Evolutionary conservation across 2,113 vertebrate species (phyloP).

Genomic region (Sarotherodon lohbergeri): DNA sequence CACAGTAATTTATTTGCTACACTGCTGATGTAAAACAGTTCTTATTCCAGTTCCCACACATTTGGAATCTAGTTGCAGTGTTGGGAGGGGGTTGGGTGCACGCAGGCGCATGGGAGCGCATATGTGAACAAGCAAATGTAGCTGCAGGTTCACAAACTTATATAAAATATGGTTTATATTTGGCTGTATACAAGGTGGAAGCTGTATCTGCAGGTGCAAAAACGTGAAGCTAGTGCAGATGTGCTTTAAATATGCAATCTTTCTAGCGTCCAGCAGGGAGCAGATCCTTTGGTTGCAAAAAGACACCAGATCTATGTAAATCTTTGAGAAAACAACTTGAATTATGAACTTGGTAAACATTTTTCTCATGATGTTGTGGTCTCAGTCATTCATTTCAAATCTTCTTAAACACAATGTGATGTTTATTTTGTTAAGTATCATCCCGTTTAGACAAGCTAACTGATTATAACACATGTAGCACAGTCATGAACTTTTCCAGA

Average conservation of each 20-base stretch:
- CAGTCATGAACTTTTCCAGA: neutral
- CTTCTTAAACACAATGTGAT: neutral
- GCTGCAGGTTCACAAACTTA: neutral
- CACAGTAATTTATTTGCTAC: neutral
- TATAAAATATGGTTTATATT: neutral
- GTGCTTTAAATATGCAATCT: neutral
- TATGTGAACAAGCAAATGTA: neutral
- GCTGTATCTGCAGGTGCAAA: neutral
- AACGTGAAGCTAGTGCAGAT: neutral
- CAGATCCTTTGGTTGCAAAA: neutral
- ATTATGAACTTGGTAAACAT: neutral
- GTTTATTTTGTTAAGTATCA: neutral
- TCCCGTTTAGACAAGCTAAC: neutral
- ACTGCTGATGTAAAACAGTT: neutral
- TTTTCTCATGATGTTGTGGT: neutral
- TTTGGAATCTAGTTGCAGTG: neutral
- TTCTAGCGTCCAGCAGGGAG: neutral
- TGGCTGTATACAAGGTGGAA: no score
- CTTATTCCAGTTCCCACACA: neutral
- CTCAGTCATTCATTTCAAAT: neutral
- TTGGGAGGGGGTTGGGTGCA: neutral
- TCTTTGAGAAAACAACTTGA: neutral
- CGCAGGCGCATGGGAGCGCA: neutral
- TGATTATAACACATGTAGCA: neutral
- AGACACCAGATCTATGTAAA: neutral